phyloP scores from a whole-genome alignment of 2,797 vertebrate species.

The Serranus cabrilla region DNA sequence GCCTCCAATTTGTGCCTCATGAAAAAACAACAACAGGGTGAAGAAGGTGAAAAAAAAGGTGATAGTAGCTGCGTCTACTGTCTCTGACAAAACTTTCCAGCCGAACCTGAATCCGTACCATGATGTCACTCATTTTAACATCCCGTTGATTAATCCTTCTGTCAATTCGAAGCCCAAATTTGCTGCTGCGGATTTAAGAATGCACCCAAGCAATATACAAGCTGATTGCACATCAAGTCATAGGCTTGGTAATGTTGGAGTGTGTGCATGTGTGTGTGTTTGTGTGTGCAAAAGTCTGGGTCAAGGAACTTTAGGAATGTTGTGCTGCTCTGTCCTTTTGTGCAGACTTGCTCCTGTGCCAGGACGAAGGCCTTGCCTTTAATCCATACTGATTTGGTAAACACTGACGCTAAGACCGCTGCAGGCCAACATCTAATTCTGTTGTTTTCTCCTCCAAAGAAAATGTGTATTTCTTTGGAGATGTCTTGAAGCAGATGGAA shows the following conservation, averaged over 20 bases:
- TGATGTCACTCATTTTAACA: slow-evolving; percentile 80
- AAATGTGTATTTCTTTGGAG: slow-evolving; percentile 85
- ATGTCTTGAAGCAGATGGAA: slow-evolving; percentile 87
- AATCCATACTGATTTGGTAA: slow-evolving; percentile 78
- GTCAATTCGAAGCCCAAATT: slow-evolving; percentile 77
- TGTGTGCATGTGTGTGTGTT: slow-evolving; percentile 34
- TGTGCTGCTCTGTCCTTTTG: slow-evolving; percentile 63
- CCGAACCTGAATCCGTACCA: slow-evolving; percentile 56
- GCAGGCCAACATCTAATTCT: slow-evolving; percentile 71
- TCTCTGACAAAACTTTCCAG: slow-evolving; percentile 55
- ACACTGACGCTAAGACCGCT: slow-evolving; percentile 66
- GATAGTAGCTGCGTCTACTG: slow-evolving; percentile 36
- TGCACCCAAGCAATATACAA: slow-evolving; percentile 81
- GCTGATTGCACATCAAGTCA: slow-evolving; percentile 82
- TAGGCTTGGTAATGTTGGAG: slow-evolving; percentile 65
- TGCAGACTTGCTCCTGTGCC: slow-evolving; percentile 61
- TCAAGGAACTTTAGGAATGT: slow-evolving; percentile 79
- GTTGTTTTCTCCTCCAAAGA: slow-evolving; percentile 75
- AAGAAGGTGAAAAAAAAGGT: slow-evolving; percentile 47
- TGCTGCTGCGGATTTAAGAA: slow-evolving; percentile 78
- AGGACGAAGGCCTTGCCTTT: slow-evolving; percentile 59
- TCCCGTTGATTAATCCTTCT: slow-evolving; percentile 81
- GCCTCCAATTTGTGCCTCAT: slow-evolving; percentile 46
- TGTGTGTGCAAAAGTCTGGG: slow-evolving; percentile 46
- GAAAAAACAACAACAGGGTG: slow-evolving; percentile 45